A percentile compares a stretch with the other conserved stretches of the same genome.
Conservation (phyloP, 2,888 invertebrate genomes). For the Myopa tessellatipennis region DNA sequence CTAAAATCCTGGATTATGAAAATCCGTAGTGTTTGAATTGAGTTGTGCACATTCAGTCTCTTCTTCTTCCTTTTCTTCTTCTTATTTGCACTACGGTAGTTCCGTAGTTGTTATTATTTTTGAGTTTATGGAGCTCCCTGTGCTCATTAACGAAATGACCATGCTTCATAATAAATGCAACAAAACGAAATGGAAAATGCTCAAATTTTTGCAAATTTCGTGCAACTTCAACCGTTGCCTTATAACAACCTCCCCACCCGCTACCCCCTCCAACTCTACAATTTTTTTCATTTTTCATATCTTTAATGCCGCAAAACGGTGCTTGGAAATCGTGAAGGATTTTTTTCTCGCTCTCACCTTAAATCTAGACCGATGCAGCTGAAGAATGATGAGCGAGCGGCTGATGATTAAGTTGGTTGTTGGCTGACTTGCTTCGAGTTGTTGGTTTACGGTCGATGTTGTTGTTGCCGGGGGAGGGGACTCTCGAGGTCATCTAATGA, state of each 20-base stretch:
- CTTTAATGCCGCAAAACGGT: too few species aligned
- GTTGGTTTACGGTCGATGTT: background rate
- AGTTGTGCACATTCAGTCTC: background rate
- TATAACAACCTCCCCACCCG: too few species aligned
- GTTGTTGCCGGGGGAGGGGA: background rate
- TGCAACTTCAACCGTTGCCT: background rate
- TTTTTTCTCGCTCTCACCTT: conserved; percentile 10
- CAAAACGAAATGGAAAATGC: conserved; percentile 15
- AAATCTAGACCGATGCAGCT: conserved; percentile 10
- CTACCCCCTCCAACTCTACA: too few species aligned
- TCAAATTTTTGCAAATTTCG: conserved; percentile 33
- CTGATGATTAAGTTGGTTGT: background rate
- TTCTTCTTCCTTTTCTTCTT: background rate
- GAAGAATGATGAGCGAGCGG: too few species aligned
- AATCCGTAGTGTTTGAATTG: background rate
- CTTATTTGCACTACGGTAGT: background rate
- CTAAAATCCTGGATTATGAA: background rate
- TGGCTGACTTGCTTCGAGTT: background rate
- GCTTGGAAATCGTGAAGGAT: background rate
- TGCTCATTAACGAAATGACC: conserved; percentile 65
- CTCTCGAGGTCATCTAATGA: background rate
- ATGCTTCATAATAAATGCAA: conserved; percentile 55
- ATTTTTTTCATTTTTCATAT: too few species aligned
- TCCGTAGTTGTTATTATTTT: conserved; percentile 9
- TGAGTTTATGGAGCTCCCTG: conserved; percentile 41